A percentile compares a stretch with the other conserved stretches of the same genome.
Evolutionary conservation across 2,888 invertebrate genomes (phyloP).

Genomic region (Hedya salicella): DNA sequence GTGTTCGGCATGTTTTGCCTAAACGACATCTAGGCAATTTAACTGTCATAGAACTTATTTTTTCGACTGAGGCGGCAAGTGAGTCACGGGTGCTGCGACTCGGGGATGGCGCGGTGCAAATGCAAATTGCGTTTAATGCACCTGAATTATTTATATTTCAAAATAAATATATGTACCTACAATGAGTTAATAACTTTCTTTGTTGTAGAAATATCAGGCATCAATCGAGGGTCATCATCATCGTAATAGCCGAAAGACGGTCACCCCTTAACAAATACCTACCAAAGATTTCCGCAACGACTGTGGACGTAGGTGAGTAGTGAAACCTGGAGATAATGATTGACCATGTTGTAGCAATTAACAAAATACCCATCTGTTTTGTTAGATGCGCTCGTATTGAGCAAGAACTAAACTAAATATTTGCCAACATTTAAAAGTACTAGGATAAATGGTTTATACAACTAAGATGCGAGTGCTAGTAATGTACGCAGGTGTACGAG

Average conservation of each 20-base stretch:
- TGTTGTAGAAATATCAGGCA: no score
- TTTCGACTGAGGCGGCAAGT: neutral
- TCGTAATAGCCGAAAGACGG: no score
- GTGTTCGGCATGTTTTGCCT: neutral
- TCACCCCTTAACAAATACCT: no score
- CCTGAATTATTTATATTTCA: constrained; percentile 43
- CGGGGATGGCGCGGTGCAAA: constrained; percentile 53
- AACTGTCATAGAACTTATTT: neutral
- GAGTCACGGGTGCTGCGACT: constrained; percentile 19
- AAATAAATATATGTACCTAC: neutral
- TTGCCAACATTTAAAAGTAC: constrained; percentile 30
- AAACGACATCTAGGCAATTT: constrained; percentile 4
- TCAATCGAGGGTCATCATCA: no score
- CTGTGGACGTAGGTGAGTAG: no score
- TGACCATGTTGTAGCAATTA: neutral
- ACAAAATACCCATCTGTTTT: neutral
- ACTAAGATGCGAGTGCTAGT: neutral
- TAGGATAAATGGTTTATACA: constrained; percentile 9
- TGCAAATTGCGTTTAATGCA: constrained; percentile 63
- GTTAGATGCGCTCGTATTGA: neutral
- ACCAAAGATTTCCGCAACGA: no score
- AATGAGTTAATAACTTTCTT: neutral
- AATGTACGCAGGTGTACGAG: neutral
- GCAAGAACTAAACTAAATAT: constrained; percentile 15
- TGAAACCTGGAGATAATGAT: neutral